Conservation (phyloP, 1,140 invertebrate genomes). For the Trichonephila clavata region DNA sequence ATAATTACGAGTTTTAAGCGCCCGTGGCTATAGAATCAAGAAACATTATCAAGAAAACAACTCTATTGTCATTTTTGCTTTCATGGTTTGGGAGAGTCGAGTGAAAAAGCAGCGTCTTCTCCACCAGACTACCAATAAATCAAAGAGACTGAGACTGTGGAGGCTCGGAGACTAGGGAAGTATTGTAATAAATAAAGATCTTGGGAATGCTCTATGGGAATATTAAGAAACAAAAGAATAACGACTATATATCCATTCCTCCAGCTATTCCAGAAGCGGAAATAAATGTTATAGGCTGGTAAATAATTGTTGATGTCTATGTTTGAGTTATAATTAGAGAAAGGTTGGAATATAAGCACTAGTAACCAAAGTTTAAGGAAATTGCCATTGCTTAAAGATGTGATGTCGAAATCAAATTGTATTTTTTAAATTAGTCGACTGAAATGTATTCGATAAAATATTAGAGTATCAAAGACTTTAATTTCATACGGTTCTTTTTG, state of each 20-base stretch:
- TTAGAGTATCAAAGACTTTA: too few species aligned
- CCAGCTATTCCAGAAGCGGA: neutral
- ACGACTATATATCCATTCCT: neutral
- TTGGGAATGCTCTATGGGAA: conserved; percentile 14
- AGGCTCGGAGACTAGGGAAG: neutral
- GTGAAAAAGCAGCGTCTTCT: conserved; percentile 33
- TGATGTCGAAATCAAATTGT: too few species aligned
- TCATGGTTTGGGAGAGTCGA: neutral
- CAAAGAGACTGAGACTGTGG: neutral
- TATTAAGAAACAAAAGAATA: conserved; percentile 25
- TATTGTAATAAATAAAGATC: conserved; percentile 60
- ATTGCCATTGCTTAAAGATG: too few species aligned
- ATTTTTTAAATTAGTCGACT: too few species aligned
- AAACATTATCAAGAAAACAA: conserved; percentile 4
- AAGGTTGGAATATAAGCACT: too few species aligned
- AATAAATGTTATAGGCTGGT: neutral
- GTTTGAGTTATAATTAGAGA: too few species aligned
- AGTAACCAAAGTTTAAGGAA: too few species aligned
- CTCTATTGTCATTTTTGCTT: neutral
- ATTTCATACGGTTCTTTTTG: too few species aligned
- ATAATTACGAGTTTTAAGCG: too few species aligned
- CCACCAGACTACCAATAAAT: neutral
- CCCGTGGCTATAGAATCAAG: neutral
- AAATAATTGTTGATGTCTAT: too few species aligned
- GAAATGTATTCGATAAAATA: too few species aligned